These are phyloP conservation scores for Rhamnusium bicolor DNA, from an alignment of 2,888 invertebrate genomes.

Conservation along the genomic window DNA sequence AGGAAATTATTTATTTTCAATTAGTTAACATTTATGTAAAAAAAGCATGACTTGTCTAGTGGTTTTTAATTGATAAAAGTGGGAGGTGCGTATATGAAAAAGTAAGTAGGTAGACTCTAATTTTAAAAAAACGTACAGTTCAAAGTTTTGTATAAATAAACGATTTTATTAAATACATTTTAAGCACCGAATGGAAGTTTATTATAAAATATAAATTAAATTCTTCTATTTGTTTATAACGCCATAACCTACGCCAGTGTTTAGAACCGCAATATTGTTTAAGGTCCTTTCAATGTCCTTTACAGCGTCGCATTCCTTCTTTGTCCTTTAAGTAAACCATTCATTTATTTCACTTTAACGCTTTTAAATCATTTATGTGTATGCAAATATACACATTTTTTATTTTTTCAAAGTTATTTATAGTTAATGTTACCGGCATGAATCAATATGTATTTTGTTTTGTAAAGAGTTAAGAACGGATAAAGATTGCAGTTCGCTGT, in stretches of 20 bases:
- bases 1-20: too few relatives aligned
- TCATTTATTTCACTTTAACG: conserved; percentile 39
- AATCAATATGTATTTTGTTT: conserved; percentile 62
- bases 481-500: conserved; percentile 61
- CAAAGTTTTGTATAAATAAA: too few relatives aligned
- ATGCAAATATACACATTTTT: conserved; percentile 39
- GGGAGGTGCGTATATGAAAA: too few relatives aligned
- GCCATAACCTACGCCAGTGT: conserved; percentile 12
- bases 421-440: conserved; percentile 52
- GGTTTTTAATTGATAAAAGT: too few relatives aligned
- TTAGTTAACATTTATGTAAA: too few relatives aligned
- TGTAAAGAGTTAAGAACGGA: conserved; percentile 55
- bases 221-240: too few relatives aligned
- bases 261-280: not conserved
- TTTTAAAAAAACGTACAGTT: too few relatives aligned
- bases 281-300: conserved; percentile 49
- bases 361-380: conserved; percentile 49
- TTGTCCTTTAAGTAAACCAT: conserved; percentile 33
- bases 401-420: conserved; percentile 48
- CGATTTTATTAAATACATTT: too few relatives aligned
- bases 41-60: too few relatives aligned
- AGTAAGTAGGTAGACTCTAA: too few relatives aligned
- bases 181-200: too few relatives aligned
- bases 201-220: too few relatives aligned
- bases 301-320: conserved; percentile 29